Evolutionary conservation across 1,140 invertebrate genomes (phyloP).

Genomic region (honey bee (Apis mellifera)): Amel_HAv3.1 CM009936.2:17478001-17478500

Average conservation of each 20-base stretch:
- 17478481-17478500: not conserved
- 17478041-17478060: conserved; percentile 79
- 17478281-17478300: conserved; percentile 50
- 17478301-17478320: conserved; percentile 80
- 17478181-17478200: conserved; percentile 41
- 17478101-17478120: conserved; percentile 58
- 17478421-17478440: conserved; percentile 58
- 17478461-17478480: too few species aligned
- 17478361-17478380: conserved; percentile 79
- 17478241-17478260: conserved; percentile 50
- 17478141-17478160: conserved; percentile 79
- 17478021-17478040: conserved; percentile 68
- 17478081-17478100: conserved; percentile 67
- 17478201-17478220: conserved; percentile 46
- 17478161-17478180: conserved; percentile 70
- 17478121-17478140: conserved; percentile 76
- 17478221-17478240: conserved; percentile 48
- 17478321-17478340: conserved; percentile 82
- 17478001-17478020: conserved; percentile 71
- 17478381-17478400: conserved; percentile 30
- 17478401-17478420: conserved; percentile 61
- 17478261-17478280: conserved; percentile 44
- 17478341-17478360: conserved; percentile 82
- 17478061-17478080: conserved; percentile 77
- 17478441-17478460: conserved; percentile 32